Evolutionary conservation across 2,113 vertebrate genomes (phyloP).

Genomic region (Psophia crepitans): DNA sequence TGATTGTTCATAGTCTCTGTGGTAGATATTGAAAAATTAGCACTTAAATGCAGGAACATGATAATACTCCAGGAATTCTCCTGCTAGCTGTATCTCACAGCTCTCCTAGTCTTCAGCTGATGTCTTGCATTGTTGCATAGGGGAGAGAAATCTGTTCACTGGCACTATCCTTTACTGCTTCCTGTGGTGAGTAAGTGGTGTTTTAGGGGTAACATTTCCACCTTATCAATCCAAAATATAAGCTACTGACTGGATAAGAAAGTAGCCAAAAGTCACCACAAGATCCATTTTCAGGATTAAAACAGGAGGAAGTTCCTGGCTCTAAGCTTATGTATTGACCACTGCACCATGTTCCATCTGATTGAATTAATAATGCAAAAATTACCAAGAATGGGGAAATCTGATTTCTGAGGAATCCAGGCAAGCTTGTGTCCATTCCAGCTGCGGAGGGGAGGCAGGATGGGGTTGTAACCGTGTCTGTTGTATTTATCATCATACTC

Average conservation of each 20-base stretch:
- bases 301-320: background rate
- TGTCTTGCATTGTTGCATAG: background rate
- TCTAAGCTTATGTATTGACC: background rate
- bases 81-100: background rate
- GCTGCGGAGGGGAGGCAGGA: conserved; percentile 48
- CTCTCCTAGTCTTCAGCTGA: background rate
- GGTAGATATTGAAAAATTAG: background rate
- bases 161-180: background rate
- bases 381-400: conserved; percentile 72
- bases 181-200: background rate
- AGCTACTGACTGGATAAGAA: background rate
- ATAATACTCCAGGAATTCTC: background rate
- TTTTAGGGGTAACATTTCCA: background rate
- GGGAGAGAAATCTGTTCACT: background rate
- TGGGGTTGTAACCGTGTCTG: background rate
- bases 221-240: background rate
- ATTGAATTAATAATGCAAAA: background rate
- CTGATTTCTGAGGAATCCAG: conserved; percentile 76
- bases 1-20: background rate
- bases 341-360: background rate
- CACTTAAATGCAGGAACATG: background rate
- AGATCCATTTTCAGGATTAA: background rate
- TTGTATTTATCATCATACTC: conserved; percentile 76
- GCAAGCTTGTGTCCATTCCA: conserved; percentile 62
- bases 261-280: background rate